Evolutionary conservation across 2,113 vertebrate species (phyloP), one percentile per base, ranked within the genome.

Genomic region (Vireo altiloquus): DNA sequence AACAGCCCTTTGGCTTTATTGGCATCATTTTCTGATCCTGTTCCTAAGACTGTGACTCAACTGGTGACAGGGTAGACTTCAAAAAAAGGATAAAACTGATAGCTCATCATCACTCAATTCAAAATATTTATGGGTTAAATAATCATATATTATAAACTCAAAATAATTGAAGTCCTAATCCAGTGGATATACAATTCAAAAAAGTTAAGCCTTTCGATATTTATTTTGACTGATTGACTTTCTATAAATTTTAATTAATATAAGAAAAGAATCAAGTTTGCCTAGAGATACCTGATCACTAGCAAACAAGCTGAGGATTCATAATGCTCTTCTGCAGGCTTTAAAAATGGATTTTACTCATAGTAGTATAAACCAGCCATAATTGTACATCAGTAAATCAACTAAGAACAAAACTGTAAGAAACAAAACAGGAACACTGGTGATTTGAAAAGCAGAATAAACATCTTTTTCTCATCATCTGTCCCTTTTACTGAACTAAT

Each of bases 361-460:
- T 8, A 53, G 13, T 9, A 56, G 7, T 40, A 27, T 46, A 28
- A 61, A 52, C 22, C 15, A 76, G 39, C 13, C 8, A 11, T 44
- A 82, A 76, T 56, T 90, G 24, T 37, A 63, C 5, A 0, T 66
- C 46, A 83, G 39, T 37, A 60, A 12, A 37, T 64, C 66, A 82
- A 46, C 22, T 61, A 68, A 79, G 44, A 89, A 71, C 56, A 65
- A 79, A 85, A 92, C 61, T 52, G 22, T n/a, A 53, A 89, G 44
- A 92, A 90, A 64, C 7, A 37, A 65, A 92, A 92, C 54, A 53
- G 47, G 18, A 87, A 33, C 39, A 59, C 13, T 75, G 44, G 19
- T 47, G 18, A 25, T 72, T 96, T 89, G 28, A 78, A 95, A 91
- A 91, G 60, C 52, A 84, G 65, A 89, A 75, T 59, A 87, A 87